phyloP scores from a whole-genome alignment of 2,888 invertebrate genomes.

The Calliphora vomitoria region DNA sequence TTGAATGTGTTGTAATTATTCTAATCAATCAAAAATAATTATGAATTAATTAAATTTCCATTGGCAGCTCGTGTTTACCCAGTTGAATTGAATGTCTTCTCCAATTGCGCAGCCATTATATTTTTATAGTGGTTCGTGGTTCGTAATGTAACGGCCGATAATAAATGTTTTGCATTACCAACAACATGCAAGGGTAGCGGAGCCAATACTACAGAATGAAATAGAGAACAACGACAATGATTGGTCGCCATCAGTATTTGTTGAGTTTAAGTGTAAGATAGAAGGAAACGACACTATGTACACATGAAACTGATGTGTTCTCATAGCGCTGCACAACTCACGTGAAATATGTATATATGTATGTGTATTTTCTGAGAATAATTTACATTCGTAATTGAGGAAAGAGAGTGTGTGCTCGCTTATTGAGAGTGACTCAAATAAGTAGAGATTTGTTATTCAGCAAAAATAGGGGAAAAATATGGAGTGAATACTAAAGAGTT shows the following conservation, averaged over 20 bases:
- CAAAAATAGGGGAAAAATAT: background rate
- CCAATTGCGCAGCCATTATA: slow-evolving; percentile 60
- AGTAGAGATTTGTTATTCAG: background rate
- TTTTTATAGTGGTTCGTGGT: slow-evolving; percentile 1
- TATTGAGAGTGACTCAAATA: too few species aligned
- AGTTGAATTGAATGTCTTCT: slow-evolving; percentile 21
- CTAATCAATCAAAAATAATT: slow-evolving; percentile 39
- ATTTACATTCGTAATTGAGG: too few species aligned
- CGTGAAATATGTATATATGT: too few species aligned
- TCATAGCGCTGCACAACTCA: too few species aligned
- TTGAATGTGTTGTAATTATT: slow-evolving; percentile 22
- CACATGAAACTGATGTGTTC: too few species aligned
- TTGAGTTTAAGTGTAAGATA: background rate
- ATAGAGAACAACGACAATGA: background rate
- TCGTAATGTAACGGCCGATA: too few species aligned
- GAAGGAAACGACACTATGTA: background rate
- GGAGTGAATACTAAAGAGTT: too few species aligned
- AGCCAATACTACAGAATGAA: too few species aligned
- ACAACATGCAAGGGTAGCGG: background rate
- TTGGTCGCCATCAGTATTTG: background rate
- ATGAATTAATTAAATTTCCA: slow-evolving; percentile 15
- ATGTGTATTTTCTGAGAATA: too few species aligned
- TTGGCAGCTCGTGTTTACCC: slow-evolving; percentile 54
- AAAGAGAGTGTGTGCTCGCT: too few species aligned
- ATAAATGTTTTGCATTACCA: background rate